Conservation (phyloP, 1,140 invertebrate species). For the Copidosoma floridanum region DNA sequence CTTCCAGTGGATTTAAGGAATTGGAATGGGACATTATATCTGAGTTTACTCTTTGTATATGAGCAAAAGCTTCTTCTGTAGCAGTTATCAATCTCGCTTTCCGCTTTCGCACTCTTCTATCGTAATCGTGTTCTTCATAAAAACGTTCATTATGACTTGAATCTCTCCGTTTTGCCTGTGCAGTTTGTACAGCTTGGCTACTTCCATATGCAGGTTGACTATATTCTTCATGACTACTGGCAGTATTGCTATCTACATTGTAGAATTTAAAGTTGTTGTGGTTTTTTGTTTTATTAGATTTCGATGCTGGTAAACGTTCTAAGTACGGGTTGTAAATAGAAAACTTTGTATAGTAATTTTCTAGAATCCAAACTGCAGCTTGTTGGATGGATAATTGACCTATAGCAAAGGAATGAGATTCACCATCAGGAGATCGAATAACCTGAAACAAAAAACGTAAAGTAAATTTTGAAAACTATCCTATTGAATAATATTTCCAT, state of each 20-base stretch:
- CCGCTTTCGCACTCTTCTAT: conserved; percentile 86
- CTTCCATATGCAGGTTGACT: conserved; percentile 54
- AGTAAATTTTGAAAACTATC: too few species aligned
- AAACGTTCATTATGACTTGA: conserved; percentile 94
- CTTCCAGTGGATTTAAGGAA: conserved; percentile 90
- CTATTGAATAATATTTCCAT: too few species aligned
- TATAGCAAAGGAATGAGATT: conserved; percentile 78
- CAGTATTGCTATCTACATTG: conserved; percentile 80
- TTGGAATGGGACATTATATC: conserved; percentile 58
- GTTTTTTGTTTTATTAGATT: conserved; percentile 70
- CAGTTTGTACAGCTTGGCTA: conserved; percentile 67
- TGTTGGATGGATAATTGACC: conserved; percentile 93
- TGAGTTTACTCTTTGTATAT: conserved; percentile 81
- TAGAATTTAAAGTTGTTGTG: conserved; percentile 90
- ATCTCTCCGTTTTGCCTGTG: conserved; percentile 75
- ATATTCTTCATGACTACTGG: conserved; percentile 60
- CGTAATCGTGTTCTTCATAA: conserved; percentile 97
- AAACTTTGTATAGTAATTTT: conserved; percentile 91
- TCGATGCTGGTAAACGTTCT: conserved; percentile 83
- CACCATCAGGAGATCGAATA: conserved; percentile 92
- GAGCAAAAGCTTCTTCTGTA: conserved; percentile 95
- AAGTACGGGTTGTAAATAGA: conserved; percentile 95
- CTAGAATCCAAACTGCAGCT: conserved; percentile 89
- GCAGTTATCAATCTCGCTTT: conserved; percentile 85
- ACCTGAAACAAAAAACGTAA: conserved; percentile 58